Percentiles rank a stretch among this genome's conserved stretches.
Evolutionary conservation across 2,113 vertebrate species (phyloP).

Genomic region (Pedetes capensis): DNA sequence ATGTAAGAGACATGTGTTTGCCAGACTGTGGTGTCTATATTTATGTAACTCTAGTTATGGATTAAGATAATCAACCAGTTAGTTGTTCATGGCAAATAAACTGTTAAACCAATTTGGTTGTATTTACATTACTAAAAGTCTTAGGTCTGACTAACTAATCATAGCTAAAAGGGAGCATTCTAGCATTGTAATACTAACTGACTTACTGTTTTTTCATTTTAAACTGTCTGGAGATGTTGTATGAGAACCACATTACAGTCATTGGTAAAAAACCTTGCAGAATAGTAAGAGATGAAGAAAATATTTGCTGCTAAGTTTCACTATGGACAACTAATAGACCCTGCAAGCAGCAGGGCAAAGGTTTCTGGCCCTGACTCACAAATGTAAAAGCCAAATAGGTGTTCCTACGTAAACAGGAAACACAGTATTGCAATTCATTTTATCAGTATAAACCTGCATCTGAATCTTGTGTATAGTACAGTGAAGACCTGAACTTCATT

Average conservation of each 20-base stretch:
- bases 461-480: not conserved
- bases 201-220: not conserved
- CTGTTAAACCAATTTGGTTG: not conserved
- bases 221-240: not conserved
- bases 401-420: not conserved
- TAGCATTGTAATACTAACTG: not conserved
- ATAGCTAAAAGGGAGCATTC: not conserved
- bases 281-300: not conserved
- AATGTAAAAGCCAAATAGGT: not conserved
- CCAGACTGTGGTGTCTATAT: not conserved
- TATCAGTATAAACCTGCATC: not conserved
- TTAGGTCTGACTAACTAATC: not conserved
- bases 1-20: not conserved
- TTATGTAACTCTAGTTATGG: not conserved
- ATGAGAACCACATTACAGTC: not conserved
- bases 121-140: not conserved
- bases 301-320: not conserved
- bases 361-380: not conserved
- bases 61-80: not conserved
- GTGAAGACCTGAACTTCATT: not conserved
- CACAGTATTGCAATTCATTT: not conserved
- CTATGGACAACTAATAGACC: not conserved
- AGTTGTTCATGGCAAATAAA: not conserved
- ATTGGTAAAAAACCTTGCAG: not conserved
- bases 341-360: not conserved